Evolutionary conservation across 2,113 vertebrate genomes (phyloP), one percentile per base, ranked within the genome.

Genomic region (Sprattus sprattus): DNA sequence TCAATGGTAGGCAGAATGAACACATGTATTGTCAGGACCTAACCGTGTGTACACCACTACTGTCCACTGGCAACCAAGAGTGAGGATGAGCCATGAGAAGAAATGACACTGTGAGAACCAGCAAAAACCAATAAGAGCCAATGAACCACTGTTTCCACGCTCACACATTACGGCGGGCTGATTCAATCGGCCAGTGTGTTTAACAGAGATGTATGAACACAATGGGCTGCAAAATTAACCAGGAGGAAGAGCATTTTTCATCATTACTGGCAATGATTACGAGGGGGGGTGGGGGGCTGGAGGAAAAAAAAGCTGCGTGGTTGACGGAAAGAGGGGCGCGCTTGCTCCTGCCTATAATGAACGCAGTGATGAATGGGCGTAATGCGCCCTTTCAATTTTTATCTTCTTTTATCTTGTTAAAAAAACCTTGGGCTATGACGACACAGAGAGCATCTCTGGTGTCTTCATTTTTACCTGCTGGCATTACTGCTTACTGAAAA

Each of bases 331-430:
- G 86, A 11, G 47, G 9, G 13, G 47, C 47, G 47, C 82, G 81
- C 85, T 90, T 88, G 89, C 89, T 90, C 87, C 91, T 84, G 86
- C 86, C 90, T 85, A 64, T 93, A 93, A 95, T 93, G 91, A 92
- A 93, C 91, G 88, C 90, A 88, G 94, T 94, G 93, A 94, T 92
- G 90, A 94, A 95, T 94, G 94, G 93, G 54, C 88, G 89, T 91
- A 94, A 94, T 93, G 93, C 87, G 84, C 82, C 39, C 39, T 88
- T 92, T 94, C 91, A 92, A 89, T 92, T 95, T 93, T 93, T 93
- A 94, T 91, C n/a, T n/a, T n/a, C n/a, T n/a, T n/a, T 91, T 89
- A 90, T 93, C 94, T 93, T 92, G 92, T 95, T 94, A 93, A 93
- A 90, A 90, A 89, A 84, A 87, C 86, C 88, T 90, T 87, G 86